These are phyloP conservation scores for Notodonta dromedarius DNA, from an alignment of 2,888 invertebrate genomes.

Conservation along the genomic window DNA sequence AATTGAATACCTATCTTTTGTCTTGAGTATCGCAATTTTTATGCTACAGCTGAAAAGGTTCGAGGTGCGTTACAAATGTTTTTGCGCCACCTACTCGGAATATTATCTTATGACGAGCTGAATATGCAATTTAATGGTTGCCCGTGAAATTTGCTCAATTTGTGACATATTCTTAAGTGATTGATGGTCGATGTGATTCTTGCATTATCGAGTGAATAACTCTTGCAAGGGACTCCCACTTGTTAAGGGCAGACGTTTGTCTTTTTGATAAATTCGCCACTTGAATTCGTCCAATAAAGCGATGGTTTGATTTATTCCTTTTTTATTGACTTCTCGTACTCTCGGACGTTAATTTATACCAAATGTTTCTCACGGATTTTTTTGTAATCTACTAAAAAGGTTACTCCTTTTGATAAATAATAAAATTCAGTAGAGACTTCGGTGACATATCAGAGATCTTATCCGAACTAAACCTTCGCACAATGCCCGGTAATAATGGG, in stretches of 20 bases:
- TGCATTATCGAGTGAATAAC: conserved; percentile 61
- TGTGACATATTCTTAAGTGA: conserved; percentile 68
- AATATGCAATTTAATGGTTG: conserved; percentile 72
- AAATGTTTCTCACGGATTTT: conserved; percentile 58
- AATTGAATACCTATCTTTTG: conserved; percentile 52
- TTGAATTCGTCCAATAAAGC: conserved; percentile 17
- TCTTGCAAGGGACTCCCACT: conserved; percentile 57
- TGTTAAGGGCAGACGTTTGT: conserved; percentile 40
- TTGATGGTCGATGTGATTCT: conserved; percentile 62
- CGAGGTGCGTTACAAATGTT: conserved; percentile 52
- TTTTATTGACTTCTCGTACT: conserved; percentile 34
- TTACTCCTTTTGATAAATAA: conserved; percentile 71
- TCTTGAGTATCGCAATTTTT: conserved; percentile 56
- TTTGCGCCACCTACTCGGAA: conserved; percentile 64
- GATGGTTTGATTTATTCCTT: conserved; percentile 11
- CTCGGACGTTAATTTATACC: conserved; percentile 22
- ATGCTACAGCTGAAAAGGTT: conserved; percentile 49
- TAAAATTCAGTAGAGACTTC: conserved; percentile 66
- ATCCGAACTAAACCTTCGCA: conserved; percentile 79
- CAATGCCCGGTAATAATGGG: conserved; percentile 78
- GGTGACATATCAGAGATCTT: conserved; percentile 82
- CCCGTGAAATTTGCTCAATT: conserved; percentile 65
- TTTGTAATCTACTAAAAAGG: conserved; percentile 68
- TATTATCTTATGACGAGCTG: conserved; percentile 59
- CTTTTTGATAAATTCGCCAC: conserved; percentile 23